Evolutionary conservation across 1,140 invertebrate genomes (phyloP), one percentile per base, ranked within the genome.

Genomic region (Neelides sp.): DNA sequence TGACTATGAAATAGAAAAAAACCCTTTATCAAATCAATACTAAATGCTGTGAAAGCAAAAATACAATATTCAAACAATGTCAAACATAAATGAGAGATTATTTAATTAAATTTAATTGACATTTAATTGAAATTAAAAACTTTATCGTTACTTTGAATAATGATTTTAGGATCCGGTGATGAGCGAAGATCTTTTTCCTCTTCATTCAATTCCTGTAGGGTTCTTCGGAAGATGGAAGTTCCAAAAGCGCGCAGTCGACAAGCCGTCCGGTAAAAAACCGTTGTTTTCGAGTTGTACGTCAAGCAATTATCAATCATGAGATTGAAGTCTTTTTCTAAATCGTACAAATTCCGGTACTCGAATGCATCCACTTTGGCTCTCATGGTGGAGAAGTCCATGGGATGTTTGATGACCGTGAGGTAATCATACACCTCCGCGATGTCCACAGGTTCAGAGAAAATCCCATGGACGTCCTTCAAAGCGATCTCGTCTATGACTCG

Each of bases 361-460:
- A 84, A 80, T 27, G 73, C 68, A 42, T 85, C 78, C 12, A 92
- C 70, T 70, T 90, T 92, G 39, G 71, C 71, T 58, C 73, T 68
- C 85, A 98, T 97, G 0, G 91, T 96, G 37, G 85, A 84, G 32
- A 97, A 75, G 68, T 97, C 93, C 91, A 98, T 98, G 0, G 94
- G 93, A 57, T 87, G 73, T 48, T 87, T 82, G 1, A 98, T 90
- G 46, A 95, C 83, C 13, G 87, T 81, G 40, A 82, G 76, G 69
- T 96, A 98, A 69, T 95, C 91, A 37, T 87, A 85, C 32, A 95
- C 85, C 74, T 94, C 89, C 44, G 80, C 78, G 8, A 79, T 73
- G 64, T 94, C 85, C 1, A 97, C 93, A 2, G 93, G 93, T 65
- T 94, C 84, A 0, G 79, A 79, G 70, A 97, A 97, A 28, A 96